These are phyloP conservation scores for Arremon aurantiirostris DNA, from an alignment of 2,797 vertebrate species.

Conservation along the genomic window DNA sequence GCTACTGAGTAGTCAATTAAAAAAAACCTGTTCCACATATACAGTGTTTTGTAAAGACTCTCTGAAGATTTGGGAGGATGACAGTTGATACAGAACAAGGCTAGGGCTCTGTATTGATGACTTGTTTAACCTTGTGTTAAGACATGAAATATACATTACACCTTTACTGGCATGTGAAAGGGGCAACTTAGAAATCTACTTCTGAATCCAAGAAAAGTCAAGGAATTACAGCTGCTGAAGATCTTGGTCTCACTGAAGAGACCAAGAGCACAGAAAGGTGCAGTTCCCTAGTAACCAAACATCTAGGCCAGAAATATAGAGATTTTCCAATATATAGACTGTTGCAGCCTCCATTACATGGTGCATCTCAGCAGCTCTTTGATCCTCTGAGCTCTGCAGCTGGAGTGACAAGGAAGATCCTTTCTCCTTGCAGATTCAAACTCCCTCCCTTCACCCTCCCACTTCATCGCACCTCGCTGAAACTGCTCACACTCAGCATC, in stretches of 20 bases:
- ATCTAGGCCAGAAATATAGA: not conserved
- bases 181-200: not conserved
- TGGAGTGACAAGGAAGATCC: not conserved
- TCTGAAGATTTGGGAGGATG: not conserved
- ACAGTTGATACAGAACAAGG: not conserved
- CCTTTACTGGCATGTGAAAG: not conserved
- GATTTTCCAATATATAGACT: not conserved
- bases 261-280: not conserved
- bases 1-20: not conserved
- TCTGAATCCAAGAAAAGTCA: not conserved
- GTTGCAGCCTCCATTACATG: not conserved
- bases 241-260: not conserved
- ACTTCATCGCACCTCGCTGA: accelerated
- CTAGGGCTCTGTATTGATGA: not conserved
- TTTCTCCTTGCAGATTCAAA: not conserved
- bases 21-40: not conserved
- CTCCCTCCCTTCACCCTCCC: not conserved
- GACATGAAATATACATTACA: not conserved
- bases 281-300: not conserved
- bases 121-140: not conserved
- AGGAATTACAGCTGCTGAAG: not conserved
- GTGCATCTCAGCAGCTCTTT: not conserved
- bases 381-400: not conserved
- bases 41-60: not conserved
- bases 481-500: not conserved